phyloP scores from a whole-genome alignment of 2,113 vertebrate genomes.

The Anoplopoma fimbria region DNA sequence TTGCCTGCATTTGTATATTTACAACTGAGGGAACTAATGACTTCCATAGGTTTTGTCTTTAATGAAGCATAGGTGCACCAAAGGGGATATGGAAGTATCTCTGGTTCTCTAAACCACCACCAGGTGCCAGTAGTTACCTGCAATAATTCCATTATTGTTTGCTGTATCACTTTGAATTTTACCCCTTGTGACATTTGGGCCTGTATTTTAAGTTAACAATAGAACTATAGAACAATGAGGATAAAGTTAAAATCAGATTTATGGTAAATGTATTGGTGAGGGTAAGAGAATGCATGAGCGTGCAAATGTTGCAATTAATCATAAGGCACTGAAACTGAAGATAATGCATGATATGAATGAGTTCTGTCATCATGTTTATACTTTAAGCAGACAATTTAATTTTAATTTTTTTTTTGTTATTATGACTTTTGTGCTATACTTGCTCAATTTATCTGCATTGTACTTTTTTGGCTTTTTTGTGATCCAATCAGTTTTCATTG shows the following conservation, averaged over 20 bases:
- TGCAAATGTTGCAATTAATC: slow-evolving; percentile 10
- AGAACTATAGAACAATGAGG: background rate
- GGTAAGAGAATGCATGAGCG: background rate
- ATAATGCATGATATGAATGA: background rate
- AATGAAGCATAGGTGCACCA: slow-evolving; percentile 19
- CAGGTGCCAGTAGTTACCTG: slow-evolving; percentile 77
- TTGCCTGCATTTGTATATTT: slow-evolving; percentile 51
- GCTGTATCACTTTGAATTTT: background rate
- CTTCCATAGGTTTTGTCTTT: slow-evolving; percentile 36
- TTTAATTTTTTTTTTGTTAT: background rate
- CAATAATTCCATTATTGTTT: background rate
- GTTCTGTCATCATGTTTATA: background rate
- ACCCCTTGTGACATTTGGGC: background rate
- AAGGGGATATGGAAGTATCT: background rate
- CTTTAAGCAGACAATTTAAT: background rate
- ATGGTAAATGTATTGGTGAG: background rate
- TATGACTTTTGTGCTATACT: background rate
- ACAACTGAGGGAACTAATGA: slow-evolving; percentile 50
- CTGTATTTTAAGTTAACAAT: background rate
- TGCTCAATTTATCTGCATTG: background rate
- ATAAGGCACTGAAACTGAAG: background rate
- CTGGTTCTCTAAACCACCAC: slow-evolving; percentile 62
- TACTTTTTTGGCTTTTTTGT: slow-evolving; percentile 4
- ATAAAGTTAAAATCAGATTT: background rate
- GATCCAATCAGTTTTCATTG: background rate